Evolutionary conservation across 2,797 vertebrate species (phyloP).

Genomic region (Eidolon dupreanum): DNA sequence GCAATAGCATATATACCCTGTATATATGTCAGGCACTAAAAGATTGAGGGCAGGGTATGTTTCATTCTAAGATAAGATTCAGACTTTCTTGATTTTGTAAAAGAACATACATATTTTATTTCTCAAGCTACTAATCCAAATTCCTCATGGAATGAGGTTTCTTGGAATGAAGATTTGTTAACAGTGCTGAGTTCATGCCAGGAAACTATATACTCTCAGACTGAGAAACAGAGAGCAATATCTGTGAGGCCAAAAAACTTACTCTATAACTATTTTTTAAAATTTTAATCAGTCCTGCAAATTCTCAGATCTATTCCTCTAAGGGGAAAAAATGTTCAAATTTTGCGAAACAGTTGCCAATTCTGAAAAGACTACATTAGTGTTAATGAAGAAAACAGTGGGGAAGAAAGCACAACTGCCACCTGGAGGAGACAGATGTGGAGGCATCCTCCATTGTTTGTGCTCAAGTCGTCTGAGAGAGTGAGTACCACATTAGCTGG

Average conservation of each 20-base stretch:
- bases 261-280: slow-evolving; percentile 51
- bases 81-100: not conserved
- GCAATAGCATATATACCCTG: not conserved
- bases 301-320: slow-evolving; percentile 61
- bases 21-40: not conserved
- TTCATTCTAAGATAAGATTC: not conserved
- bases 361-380: slow-evolving; percentile 76
- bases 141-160: slow-evolving; percentile 21
- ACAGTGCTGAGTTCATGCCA: not conserved
- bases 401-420: slow-evolving; percentile 64
- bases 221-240: slow-evolving; percentile 44
- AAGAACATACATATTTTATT: not conserved
- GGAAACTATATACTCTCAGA: not conserved
- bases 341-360: slow-evolving; percentile 67
- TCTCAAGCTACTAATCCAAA: not conserved
- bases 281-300: slow-evolving; percentile 59
- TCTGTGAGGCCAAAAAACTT: slow-evolving; percentile 35
- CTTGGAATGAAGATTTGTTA: slow-evolving; percentile 58
- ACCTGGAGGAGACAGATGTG: slow-evolving; percentile 68
- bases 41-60: not conserved
- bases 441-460: not conserved
- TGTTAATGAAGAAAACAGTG: slow-evolving; percentile 77
- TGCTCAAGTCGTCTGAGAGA: slow-evolving; percentile 45
- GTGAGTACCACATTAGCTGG: not conserved
- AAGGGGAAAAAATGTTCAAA: slow-evolving; percentile 25